Percentiles rank a stretch among this genome's conserved stretches.
phyloP scores from a whole-genome alignment of 2,797 vertebrate species.

The Moxostoma hubbsi region DNA sequence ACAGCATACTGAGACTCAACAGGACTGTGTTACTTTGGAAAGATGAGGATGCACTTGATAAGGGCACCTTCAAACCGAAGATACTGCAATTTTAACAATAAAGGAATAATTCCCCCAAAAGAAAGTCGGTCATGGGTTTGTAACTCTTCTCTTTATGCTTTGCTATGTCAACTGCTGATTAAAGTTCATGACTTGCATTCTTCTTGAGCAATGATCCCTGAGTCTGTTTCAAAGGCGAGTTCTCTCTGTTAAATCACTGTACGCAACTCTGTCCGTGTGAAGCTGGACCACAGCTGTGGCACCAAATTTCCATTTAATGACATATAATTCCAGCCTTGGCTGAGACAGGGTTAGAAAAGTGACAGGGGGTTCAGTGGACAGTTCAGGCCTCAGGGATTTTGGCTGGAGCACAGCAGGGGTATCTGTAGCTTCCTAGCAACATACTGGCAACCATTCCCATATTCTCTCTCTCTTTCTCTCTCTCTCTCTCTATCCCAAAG shows the following conservation, averaged over 20 bases:
- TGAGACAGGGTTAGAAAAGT: constrained; percentile 53
- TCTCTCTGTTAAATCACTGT: constrained; percentile 30
- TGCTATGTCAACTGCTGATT: neutral
- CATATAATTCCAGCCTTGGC: constrained; percentile 66
- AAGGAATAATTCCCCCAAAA: too few relatives aligned
- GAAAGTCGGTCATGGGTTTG: too few relatives aligned
- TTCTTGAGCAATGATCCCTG: constrained; percentile 34
- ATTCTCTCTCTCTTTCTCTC: neutral
- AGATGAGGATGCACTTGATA: constrained; percentile 33
- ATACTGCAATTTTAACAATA: neutral
- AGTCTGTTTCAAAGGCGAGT: constrained; percentile 43
- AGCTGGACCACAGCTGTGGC: constrained; percentile 69
- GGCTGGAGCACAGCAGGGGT: constrained; percentile 59
- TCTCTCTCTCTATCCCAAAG: neutral
- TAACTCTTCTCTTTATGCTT: neutral
- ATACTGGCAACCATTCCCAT: constrained; percentile 60
- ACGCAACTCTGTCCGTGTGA: constrained; percentile 55
- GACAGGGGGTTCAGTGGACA: constrained; percentile 67
- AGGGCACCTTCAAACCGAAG: constrained; percentile 41
- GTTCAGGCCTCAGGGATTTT: constrained; percentile 59
- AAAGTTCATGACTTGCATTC: constrained; percentile 23
- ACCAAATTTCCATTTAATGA: constrained; percentile 67
- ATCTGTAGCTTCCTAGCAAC: constrained; percentile 74
- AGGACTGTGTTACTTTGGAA: constrained; percentile 42
- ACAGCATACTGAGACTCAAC: constrained; percentile 52